Base-by-base conservation (phyloP, 2,797 vertebrate genomes). In the Acridotheres tristis region DNA sequence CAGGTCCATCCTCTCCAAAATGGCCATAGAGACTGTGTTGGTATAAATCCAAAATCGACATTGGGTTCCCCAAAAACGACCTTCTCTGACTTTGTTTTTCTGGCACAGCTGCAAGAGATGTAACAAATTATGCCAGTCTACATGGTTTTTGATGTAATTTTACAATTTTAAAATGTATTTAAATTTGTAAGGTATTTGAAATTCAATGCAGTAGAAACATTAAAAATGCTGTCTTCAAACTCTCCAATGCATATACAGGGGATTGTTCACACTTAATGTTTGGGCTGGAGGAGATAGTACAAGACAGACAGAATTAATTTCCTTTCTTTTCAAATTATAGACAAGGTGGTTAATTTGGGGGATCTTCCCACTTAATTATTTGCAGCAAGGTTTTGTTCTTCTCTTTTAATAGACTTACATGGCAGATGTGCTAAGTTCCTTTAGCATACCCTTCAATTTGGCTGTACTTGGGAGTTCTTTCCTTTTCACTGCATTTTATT, bases 21-120 rank as follows among this genome's bases (percentile, higher is more conserved):
- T 94, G 97, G 17, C 97, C 96, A 93, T 97, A 98, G 74, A 98
- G 85, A 32, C 98, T 97, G 15, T 98, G 98, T 27, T 98, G 98
- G 96, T 98, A 98, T 92, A 96, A 98, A 95, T 98, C 98, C 98
- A 98, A 97, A 90, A 98, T 98, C 5, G 98, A 98, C 94, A 98
- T 86, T 2, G 97, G 73, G 50, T 74, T 97, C 87, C 97, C 98
- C 89, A 97, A 92, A 34, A 97, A 94, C 5, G 96, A 94, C 79
- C 96, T 98, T 85, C 94, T 98, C 90, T 98, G 95, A 61, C 96
- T 98, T 90, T 98, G 97, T 86, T 98, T 97, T 23, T 96, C 96
- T 88, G 81, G 97, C 45, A 97, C 95, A 8, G 65, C 97, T 97
- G 93, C 45, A 93, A 94, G 65, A 94, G 53, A 95, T 55, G 36